Conservation (phyloP, 2,797 vertebrate species). For the Cynodonichthys magdalenae region DNA sequence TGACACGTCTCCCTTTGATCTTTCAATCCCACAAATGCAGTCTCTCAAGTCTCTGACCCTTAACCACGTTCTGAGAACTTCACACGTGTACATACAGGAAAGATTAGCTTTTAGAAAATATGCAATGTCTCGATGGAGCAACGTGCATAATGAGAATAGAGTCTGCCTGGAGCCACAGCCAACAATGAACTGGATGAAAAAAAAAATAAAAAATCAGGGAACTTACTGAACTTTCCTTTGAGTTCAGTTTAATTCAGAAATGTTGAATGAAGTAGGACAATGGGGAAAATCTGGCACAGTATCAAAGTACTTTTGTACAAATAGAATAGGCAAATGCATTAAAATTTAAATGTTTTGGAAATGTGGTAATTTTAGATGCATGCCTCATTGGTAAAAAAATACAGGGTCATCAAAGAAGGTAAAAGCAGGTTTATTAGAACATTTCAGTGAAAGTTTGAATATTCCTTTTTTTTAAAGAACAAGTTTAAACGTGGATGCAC, state of each 20-base stretch:
- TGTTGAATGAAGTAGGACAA: constrained; percentile 35
- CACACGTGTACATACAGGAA: constrained; percentile 35
- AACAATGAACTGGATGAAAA: constrained; percentile 28
- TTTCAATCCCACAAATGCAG: constrained; percentile 57
- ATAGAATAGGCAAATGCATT: constrained; percentile 32
- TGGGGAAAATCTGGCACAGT: constrained; percentile 38
- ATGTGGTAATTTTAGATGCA: constrained; percentile 27
- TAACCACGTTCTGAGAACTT: constrained; percentile 48
- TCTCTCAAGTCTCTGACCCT: constrained; percentile 59
- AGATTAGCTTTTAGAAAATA: constrained; percentile 47
- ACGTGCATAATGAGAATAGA: constrained; percentile 49
- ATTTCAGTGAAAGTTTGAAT: constrained; percentile 1
- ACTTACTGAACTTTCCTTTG: constrained; percentile 36
- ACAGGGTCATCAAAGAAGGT: constrained; percentile 6
- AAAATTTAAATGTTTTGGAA: constrained; percentile 48
- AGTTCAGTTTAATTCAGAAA: constrained; percentile 57
- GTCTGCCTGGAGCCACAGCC: constrained; percentile 55
- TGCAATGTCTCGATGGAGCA: constrained; percentile 59
- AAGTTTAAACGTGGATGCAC: neutral
- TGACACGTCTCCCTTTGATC: constrained; percentile 69
- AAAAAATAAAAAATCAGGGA: constrained; percentile 35
- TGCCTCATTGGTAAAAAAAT: constrained; percentile 18
- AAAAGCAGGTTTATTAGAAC: neutral
- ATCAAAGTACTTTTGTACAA: constrained; percentile 39
- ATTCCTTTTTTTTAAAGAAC: constrained; percentile 3